Conservation (phyloP, 2,888 invertebrate species). For the Macrostomum cliftonense region DNA sequence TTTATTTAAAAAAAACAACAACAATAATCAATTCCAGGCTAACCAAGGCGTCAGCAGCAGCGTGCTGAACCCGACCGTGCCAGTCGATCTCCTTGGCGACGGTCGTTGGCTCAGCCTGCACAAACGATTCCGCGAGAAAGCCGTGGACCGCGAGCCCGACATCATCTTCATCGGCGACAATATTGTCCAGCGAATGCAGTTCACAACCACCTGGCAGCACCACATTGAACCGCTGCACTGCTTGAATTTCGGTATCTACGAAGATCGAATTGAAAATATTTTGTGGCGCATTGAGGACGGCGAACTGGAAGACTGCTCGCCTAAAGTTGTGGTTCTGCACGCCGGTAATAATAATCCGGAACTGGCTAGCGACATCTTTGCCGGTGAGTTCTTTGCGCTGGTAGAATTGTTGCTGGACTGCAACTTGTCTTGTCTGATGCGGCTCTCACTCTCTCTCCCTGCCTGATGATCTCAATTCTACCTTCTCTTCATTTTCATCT, state of each 20-base stretch:
- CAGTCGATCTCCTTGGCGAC: slow-evolving; percentile 55
- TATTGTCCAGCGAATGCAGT: slow-evolving; percentile 58
- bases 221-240: slow-evolving; percentile 76
- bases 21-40: no score
- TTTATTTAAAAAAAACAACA: no score
- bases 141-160: slow-evolving; percentile 72
- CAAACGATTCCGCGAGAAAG: slow-evolving; percentile 61
- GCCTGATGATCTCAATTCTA: no score
- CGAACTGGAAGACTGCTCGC: slow-evolving; percentile 63
- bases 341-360: neutral
- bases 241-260: slow-evolving; percentile 71
- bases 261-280: slow-evolving; percentile 67
- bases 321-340: slow-evolving; percentile 48
- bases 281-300: slow-evolving; percentile 74
- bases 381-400: no score
- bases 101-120: slow-evolving; percentile 73
- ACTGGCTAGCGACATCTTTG: no score
- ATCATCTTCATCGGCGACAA: slow-evolving; percentile 78
- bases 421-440: no score
- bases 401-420: no score
- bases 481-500: no score
- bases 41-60: no score
- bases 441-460: no score
- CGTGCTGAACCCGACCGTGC: neutral
- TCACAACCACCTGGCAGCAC: slow-evolving; percentile 67